A percentile compares a stretch with the other conserved stretches of the same genome.
Evolutionary conservation across 2,113 vertebrate species (phyloP).

Genomic region (Caretta caretta): DNA sequence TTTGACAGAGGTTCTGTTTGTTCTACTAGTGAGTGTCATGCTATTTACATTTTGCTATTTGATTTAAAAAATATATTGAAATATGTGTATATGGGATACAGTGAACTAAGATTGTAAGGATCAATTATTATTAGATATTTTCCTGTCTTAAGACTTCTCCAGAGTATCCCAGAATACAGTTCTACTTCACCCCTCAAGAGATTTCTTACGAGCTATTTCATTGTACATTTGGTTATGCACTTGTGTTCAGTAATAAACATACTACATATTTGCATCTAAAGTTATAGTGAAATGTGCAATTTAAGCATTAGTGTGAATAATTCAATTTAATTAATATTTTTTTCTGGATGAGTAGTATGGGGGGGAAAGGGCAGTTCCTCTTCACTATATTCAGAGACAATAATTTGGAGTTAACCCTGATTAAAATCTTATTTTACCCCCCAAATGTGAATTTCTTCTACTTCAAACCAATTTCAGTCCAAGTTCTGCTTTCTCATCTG

Average conservation of each 20-base stretch:
- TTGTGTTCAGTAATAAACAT: neutral
- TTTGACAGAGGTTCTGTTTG: neutral
- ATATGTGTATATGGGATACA: fast-evolving
- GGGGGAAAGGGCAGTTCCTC: neutral
- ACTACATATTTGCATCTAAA: neutral
- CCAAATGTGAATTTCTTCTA: neutral
- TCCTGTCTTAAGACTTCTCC: neutral
- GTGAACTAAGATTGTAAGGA: neutral
- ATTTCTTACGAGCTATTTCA: neutral
- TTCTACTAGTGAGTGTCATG: neutral
- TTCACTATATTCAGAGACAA: neutral
- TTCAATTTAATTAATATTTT: neutral
- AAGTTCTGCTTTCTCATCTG: neutral
- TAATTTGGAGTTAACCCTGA: neutral
- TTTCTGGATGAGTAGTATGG: neutral
- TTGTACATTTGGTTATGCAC: neutral
- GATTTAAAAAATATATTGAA: neutral
- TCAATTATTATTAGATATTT: neutral
- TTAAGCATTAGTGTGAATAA: neutral
- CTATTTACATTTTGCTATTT: neutral
- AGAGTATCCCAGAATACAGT: neutral
- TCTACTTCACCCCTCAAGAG: neutral
- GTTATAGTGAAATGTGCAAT: neutral
- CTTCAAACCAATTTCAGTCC: neutral
- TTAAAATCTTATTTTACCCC: neutral